Evolutionary conservation across 2,888 invertebrate species (phyloP).

Genomic region (Rotaria macrura): DNA sequence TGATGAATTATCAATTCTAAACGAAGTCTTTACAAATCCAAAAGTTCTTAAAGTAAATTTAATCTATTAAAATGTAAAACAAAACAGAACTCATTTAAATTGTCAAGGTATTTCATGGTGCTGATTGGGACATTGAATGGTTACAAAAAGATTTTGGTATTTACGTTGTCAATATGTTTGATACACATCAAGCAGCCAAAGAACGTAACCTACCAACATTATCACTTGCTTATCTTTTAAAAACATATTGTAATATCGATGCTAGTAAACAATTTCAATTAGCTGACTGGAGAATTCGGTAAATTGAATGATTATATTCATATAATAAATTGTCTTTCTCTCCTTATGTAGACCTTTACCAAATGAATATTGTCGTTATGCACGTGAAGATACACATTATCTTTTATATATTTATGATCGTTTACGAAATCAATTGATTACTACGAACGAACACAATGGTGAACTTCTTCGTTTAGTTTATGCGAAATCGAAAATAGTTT

Average conservation of each 20-base stretch:
- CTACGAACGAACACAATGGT: neutral
- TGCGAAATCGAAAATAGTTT: neutral
- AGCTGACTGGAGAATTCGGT: conserved; percentile 70
- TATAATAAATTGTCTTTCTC: neutral
- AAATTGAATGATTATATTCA: neutral
- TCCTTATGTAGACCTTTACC: conserved; percentile 63
- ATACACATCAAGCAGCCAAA: conserved; percentile 77
- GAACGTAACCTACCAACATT: conserved; percentile 61
- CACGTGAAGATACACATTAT: conserved; percentile 85
- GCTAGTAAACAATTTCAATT: conserved; percentile 81
- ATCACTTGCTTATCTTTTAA: conserved; percentile 65
- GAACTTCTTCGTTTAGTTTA: neutral
- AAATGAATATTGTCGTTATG: conserved; percentile 67
- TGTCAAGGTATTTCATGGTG: conserved; percentile 74
- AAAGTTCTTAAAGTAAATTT: conserved; percentile 67
- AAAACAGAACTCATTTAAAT: neutral
- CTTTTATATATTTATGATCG: conserved; percentile 63
- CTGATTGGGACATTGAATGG: conserved; percentile 77
- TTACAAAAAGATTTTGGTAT: conserved; percentile 84
- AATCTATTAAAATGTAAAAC: neutral
- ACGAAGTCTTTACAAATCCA: conserved; percentile 78
- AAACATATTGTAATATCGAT: conserved; percentile 65
- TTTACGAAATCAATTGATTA: conserved; percentile 23
- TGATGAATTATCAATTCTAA: conserved; percentile 68
- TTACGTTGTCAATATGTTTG: conserved; percentile 91